Evolutionary conservation across 2,888 invertebrate genomes (phyloP), one percentile per base, ranked within the genome.

Genomic region (Rotaria macrura): DNA sequence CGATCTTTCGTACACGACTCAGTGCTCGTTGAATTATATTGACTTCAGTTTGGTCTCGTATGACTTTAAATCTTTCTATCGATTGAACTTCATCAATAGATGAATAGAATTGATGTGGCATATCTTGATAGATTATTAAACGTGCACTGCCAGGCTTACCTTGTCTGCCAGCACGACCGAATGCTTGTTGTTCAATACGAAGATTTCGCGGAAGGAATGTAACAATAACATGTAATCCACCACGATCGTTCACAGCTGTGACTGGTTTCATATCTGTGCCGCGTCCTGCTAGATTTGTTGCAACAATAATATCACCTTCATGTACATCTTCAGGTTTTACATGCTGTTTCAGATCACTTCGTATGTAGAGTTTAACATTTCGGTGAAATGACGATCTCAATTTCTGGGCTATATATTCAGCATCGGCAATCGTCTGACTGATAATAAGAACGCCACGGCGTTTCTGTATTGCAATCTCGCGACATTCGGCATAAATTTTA

Each of bases 161-260:
- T 57, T 87, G 85, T 54, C 87, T 47, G n/a, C 86, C 87, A 40
- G 85, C 84, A 52, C 87, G 34, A 2, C 87, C 87, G 85, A 87
- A 87, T n/a, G 87, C 85, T 55, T 87, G 87, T 20, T 87, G 79
- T 85, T 87, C 87, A 5, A 87, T 84, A 34, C 87, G 34, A 9
- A 34, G 23, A 72, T 87, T 87, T n/a, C 29, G n/a, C 29, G 87
- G 87, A 17, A 87, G n/a, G 85, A 87, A 87, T 14, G 87, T 87
- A 9, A 87, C 49, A 23, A 87, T 25, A 2, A 87, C 87, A 72
- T 86, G 86, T 49, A 87, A 74, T 43, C 87, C 87, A 25, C 87
- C 87, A 38, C 49, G 57, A 12, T 87, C 84, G 23, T 84, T 84
- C 2, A 87, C 85, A 9, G 14, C 57, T 29, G 57, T 57, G 29